phyloP scores from a whole-genome alignment of 2,113 vertebrate species.

The Tupaia tana region DNA sequence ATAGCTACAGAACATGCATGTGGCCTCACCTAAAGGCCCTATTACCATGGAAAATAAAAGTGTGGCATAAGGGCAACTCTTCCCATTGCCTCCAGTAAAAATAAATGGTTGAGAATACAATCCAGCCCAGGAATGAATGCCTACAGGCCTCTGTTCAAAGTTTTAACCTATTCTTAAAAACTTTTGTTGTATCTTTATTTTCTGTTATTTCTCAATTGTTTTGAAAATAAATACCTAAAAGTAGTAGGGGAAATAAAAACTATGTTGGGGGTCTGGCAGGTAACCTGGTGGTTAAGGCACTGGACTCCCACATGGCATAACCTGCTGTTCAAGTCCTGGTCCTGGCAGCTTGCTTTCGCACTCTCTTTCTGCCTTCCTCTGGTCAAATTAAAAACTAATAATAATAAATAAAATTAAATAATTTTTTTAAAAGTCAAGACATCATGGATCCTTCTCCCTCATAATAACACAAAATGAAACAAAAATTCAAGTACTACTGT shows the following conservation, averaged over 20 bases:
- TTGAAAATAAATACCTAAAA: slow-evolving; percentile 33
- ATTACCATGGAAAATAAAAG: slow-evolving; percentile 66
- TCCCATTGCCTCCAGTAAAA: slow-evolving; percentile 40
- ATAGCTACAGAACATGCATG: slow-evolving; percentile 33
- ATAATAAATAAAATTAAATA: no score
- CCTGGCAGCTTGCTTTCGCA: no score
- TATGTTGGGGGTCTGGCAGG: neutral
- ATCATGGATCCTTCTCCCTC: neutral
- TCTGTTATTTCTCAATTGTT: slow-evolving; percentile 57
- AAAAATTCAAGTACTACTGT: neutral
- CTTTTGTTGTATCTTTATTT: slow-evolving; percentile 50
- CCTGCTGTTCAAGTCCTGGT: no score
- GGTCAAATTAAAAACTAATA: no score
- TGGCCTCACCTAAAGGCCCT: slow-evolving; percentile 45
- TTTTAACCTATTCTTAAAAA: slow-evolving; percentile 56
- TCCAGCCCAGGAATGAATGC: slow-evolving; percentile 20
- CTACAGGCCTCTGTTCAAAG: slow-evolving; percentile 39
- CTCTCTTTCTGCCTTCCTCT: no score
- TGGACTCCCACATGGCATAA: no score
- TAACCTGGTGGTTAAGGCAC: no score
- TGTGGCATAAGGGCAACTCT: slow-evolving; percentile 26
- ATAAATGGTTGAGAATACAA: slow-evolving; percentile 37
- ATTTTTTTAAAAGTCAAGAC: neutral
- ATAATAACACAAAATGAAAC: slow-evolving; percentile 6
- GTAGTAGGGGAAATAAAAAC: slow-evolving; percentile 19